Percentiles rank a stretch among this genome's conserved stretches.
These are phyloP conservation scores for Apodemus sylvaticus DNA, from an alignment of 2,113 vertebrate species.

Conservation along the genomic window DNA sequence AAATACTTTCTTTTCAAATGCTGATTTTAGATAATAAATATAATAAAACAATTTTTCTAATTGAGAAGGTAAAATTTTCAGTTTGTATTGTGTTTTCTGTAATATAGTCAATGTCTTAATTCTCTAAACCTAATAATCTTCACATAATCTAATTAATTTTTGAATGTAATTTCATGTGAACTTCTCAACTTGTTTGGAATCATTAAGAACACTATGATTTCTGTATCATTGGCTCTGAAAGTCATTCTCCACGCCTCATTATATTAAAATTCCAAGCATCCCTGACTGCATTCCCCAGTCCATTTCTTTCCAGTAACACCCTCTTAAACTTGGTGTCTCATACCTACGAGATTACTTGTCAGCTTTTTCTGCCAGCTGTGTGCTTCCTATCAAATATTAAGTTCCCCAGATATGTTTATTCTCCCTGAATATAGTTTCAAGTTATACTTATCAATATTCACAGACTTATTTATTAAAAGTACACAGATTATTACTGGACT, in stretches of 20 bases:
- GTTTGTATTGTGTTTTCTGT: background rate
- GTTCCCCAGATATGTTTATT: background rate
- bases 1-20: background rate
- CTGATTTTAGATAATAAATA: background rate
- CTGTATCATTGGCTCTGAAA: background rate
- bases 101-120: background rate
- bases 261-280: background rate
- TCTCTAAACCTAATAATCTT: constrained; percentile 22
- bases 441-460: background rate
- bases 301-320: background rate
- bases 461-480: background rate
- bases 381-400: background rate
- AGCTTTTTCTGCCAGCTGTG: background rate
- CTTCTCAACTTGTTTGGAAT: background rate
- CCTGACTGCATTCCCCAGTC: background rate
- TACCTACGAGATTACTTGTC: background rate
- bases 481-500: background rate
- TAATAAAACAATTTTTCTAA: background rate
- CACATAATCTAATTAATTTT: background rate
- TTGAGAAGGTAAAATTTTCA: background rate
- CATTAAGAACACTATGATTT: background rate
- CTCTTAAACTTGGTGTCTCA: background rate
- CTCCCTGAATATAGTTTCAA: background rate
- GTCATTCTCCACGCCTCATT: background rate
- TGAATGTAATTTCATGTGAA: background rate